phyloP scores from a whole-genome alignment of 2,797 vertebrate species.

The Chelidonichthys spinosus region DNA sequence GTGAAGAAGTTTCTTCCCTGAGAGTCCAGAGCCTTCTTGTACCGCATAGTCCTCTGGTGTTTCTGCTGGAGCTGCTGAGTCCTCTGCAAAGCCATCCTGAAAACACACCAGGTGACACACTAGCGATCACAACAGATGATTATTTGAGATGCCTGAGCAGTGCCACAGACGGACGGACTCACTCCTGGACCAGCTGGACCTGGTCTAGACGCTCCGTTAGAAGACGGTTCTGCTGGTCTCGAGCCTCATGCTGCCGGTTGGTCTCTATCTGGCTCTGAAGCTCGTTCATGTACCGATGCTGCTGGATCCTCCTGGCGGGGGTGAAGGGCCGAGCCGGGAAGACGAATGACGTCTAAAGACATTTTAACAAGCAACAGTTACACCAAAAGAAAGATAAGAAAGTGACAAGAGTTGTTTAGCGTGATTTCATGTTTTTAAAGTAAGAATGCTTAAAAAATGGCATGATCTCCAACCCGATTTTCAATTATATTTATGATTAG shows the following conservation, averaged over 20 bases:
- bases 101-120: constrained; percentile 25
- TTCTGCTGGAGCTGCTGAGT: constrained; percentile 79
- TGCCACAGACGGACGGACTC: constrained; percentile 55
- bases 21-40: constrained; percentile 82
- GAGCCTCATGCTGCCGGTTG: constrained; percentile 61
- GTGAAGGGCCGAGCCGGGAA: constrained; percentile 83
- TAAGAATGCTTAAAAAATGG: not conserved
- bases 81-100: constrained; percentile 79
- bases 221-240: constrained; percentile 71
- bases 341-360: constrained; percentile 82
- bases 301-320: constrained; percentile 73
- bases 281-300: constrained; percentile 79
- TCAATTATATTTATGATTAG: no score
- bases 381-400: not conserved
- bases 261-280: constrained; percentile 80
- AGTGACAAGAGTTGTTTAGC: not conserved
- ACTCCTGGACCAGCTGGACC: constrained; percentile 86
- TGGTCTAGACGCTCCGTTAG: constrained; percentile 81
- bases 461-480: not conserved
- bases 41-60: constrained; percentile 71
- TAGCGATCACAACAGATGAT: not conserved
- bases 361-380: not conserved
- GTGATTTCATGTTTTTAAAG: not conserved
- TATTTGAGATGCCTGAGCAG: not conserved
- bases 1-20: constrained; percentile 76